Base-by-base conservation (phyloP, 2,888 invertebrate genomes). In the Phengaris arion region DNA sequence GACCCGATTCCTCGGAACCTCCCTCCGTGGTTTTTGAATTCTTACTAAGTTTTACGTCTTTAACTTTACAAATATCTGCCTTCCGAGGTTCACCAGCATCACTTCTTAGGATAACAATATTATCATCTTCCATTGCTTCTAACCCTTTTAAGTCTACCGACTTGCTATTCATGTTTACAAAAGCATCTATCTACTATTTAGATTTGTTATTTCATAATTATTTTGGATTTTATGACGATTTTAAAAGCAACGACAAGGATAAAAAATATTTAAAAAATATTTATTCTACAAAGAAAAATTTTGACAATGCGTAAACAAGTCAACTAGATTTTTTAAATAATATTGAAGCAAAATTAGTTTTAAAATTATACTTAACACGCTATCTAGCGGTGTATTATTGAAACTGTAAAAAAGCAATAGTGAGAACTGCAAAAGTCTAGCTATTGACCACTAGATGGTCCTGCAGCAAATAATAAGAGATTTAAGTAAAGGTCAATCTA, bases 321-420 rank as follows among this genome's bases (percentile, higher is more conserved):
- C 64, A 35, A 64, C 64, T 64, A 64, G 70, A 69, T 72, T 81
- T 80, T 77, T 79, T 80, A 52, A 12, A 52, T 2, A 52, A 8
- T 22, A 22, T 22, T 22, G 22, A 48, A 48, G 48, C 48, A 48
- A 35, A 35, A 35, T 35, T 35, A 35, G 35, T 4, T 4, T 35
- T 35, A 4, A 35, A 35, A 35, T 35, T 35, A 35, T 35, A 35
- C 35, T 35, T 35, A 35, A 35, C 35, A 2, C 35, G 35, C 35
- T 4, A 35, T 35, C 35, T 35, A 35, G 35, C 1, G 35, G 35
- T 35, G 4, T 35, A 35, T 35, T 35, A 35, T 35, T 35, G 35
- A 4, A 35, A 35, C 35, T 35, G 35, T 4, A 35, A 35, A 35
- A 35, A 1, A 35, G 4, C 35, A 22, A 22, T 35, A 35, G 1